Evolutionary conservation across 2,113 vertebrate genomes (phyloP).

Genomic region (Chamaea fasciata): DNA sequence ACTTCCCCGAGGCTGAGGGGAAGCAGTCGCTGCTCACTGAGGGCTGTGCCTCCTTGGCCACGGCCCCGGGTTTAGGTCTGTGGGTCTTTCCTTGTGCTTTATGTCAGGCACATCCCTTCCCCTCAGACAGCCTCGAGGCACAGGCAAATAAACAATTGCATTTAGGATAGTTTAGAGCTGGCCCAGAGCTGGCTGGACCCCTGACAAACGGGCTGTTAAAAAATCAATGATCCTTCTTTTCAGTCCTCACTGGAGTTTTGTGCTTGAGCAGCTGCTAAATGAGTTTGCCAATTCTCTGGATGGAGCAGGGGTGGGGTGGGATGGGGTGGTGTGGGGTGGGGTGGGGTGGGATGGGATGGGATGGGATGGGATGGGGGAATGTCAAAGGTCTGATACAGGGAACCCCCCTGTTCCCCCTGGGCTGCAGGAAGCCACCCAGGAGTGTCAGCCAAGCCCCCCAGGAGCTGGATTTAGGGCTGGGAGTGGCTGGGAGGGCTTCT

Average conservation of each 20-base stretch:
- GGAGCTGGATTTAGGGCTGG: not conserved
- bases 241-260: not conserved
- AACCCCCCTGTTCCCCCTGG: not conserved
- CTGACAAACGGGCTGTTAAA: too few relatives aligned
- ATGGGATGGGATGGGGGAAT: too few relatives aligned
- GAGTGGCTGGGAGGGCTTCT: not conserved
- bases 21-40: not conserved
- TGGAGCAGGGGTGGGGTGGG: too few relatives aligned
- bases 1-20: not conserved
- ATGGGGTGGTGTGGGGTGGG: too few relatives aligned
- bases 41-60: not conserved
- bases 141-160: not conserved
- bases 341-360: not conserved
- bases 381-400: not conserved
- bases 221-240: not conserved
- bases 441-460: not conserved
- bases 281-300: not conserved
- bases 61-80: not conserved
- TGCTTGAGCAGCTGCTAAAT: not conserved
- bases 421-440: not conserved
- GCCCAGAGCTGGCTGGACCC: not conserved
- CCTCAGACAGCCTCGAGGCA: not conserved
- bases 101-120: not conserved
- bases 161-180: not conserved
- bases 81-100: not conserved